Evolutionary conservation across 1,140 invertebrate species (phyloP), one percentile per base, ranked within the genome.

Genomic region (Diorhabda elongata): DNA sequence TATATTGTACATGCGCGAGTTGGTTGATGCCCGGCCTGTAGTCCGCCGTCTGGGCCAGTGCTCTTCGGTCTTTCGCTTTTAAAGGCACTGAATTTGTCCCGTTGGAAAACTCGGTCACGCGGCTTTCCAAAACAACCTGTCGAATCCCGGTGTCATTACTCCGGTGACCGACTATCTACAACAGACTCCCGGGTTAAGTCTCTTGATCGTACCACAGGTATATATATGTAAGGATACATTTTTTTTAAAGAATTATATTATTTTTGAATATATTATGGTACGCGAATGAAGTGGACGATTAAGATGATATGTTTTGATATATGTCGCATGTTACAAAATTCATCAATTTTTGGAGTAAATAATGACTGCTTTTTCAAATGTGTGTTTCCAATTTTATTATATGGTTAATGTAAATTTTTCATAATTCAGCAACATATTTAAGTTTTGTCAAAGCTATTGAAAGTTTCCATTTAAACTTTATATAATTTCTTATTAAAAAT

Each of bases 31-130:
- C 67, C 70, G 70, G 67, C 68, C 67, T 61, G 44, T 44, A 42
- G 44, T 60, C 66, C 42, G 56, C 42, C 47, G 64, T 58, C 64
- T 69, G 68, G 70, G 70, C 70, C 70, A 71, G 70, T 71, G 70
- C 70, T 71, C 70, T 69, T 67, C 67, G 67, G 70, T 69, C 58
- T 60, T 58, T 67, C 64, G 56, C 42, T 42, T 44, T 67, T 58
- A 65, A 62, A 67, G 64, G 67, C 59, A 42, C 26, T 68, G 47
- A 52, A 52, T 59, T 52, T 4, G 26, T 47, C n/a, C 43, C 59
- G 56, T 45, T 26, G 5, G 9, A 42, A 62, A 41, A 59, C 3
- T 11, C 58, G 45, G 4, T 45, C 68, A 64, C 68, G 64, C 56
- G 68, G n/a, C 4, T 65, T 52, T n/a, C 61, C 57, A 43, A 42